Conservation (phyloP, 2,888 invertebrate genomes). For the Anodontia alba region DNA sequence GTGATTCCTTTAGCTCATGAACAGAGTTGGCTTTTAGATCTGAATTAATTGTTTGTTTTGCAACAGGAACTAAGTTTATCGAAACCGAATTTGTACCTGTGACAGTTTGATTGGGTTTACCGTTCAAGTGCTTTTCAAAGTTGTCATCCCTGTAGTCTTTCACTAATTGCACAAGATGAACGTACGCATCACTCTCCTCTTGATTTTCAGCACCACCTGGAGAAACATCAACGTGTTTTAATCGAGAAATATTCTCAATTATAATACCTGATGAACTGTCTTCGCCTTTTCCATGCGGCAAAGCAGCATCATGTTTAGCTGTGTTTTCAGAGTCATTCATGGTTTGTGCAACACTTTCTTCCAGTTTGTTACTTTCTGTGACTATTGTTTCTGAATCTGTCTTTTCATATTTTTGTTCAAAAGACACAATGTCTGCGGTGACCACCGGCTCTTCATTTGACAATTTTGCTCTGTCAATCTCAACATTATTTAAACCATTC, state of each 20-base stretch:
- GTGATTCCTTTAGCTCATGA: background rate
- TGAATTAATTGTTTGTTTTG: background rate
- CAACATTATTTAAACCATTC: background rate
- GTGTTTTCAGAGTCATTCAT: background rate
- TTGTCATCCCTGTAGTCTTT: conserved; percentile 26
- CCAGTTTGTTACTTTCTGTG: background rate
- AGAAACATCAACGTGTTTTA: background rate
- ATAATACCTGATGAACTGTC: background rate
- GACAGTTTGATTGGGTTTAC: background rate
- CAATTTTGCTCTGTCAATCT: background rate
- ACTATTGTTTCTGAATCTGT: too few species aligned
- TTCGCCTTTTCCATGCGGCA: background rate
- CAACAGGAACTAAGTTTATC: background rate
- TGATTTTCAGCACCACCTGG: background rate
- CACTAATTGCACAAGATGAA: conserved; percentile 41
- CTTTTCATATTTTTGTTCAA: background rate
- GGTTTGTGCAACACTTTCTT: background rate
- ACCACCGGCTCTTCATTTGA: background rate
- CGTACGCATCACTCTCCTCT: conserved; percentile 51
- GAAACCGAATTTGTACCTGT: background rate
- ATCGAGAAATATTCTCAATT: background rate
- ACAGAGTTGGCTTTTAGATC: background rate
- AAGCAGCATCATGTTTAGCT: background rate
- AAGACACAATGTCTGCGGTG: background rate
- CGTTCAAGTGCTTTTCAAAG: background rate